Percentiles rank a stretch among this genome's conserved stretches.
Evolutionary conservation across 1,140 invertebrate genomes (phyloP).

Genomic region (Platorchestia sp.): DNA sequence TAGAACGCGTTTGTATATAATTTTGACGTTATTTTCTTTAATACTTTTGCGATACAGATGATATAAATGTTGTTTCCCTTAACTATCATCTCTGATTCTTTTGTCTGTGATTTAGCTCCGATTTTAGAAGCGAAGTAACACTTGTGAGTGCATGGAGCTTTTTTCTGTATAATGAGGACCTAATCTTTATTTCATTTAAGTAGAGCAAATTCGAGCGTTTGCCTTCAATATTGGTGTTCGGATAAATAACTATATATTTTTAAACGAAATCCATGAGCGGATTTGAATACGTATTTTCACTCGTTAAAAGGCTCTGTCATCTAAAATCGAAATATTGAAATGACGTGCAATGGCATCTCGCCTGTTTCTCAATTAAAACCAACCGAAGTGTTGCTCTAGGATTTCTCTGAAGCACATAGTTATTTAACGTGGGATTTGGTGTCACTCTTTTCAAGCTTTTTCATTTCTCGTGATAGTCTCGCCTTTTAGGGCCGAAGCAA

Average conservation of each 20-base stretch:
- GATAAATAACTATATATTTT: not conserved
- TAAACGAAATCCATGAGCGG: not conserved
- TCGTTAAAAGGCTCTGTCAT: not conserved
- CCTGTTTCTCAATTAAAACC: not conserved
- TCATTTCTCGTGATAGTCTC: not conserved
- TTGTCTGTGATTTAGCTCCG: not conserved
- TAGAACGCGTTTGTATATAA: not conserved
- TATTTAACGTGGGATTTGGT: not conserved
- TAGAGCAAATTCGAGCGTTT: not conserved
- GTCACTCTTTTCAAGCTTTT: not conserved
- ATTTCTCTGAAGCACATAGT: not conserved
- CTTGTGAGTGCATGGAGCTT: not conserved
- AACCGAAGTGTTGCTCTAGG: not conserved
- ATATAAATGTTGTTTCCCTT: not conserved
- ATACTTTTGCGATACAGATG: not conserved
- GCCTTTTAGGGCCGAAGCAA: not conserved
- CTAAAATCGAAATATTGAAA: not conserved
- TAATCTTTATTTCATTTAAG: not conserved
- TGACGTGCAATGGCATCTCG: no score
- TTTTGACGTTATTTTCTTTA: not conserved
- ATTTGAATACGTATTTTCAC: not conserved
- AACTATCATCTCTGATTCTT: not conserved
- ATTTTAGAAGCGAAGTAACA: not conserved
- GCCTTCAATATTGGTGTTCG: not conserved
- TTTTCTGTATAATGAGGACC: not conserved